Conservation (phyloP, 1,140 invertebrate species). For the Holcopasites calliopsidis region DNA sequence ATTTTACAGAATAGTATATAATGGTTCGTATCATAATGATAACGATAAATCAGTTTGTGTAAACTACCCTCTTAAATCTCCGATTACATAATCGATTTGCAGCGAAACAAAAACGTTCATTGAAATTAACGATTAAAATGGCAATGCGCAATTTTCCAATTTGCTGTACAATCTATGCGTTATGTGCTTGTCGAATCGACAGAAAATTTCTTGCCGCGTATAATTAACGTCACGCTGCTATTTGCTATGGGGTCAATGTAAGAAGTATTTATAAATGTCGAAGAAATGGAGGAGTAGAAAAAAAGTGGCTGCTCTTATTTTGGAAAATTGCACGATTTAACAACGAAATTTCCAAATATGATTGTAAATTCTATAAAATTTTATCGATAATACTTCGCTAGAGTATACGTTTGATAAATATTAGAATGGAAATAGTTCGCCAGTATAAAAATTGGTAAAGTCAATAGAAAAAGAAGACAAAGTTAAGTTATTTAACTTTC, state of each 20-base stretch:
- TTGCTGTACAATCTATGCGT: background rate
- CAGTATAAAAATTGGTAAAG: constrained; percentile 14
- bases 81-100: constrained; percentile 36
- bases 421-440: constrained; percentile 6
- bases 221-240: background rate
- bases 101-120: constrained; percentile 1
- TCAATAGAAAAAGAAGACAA: background rate
- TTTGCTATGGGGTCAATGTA: background rate
- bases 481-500: background rate
- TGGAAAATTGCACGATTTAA: constrained; percentile 45
- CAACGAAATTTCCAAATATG: constrained; percentile 28
- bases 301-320: background rate
- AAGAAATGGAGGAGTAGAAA: background rate
- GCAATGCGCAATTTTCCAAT: constrained; percentile 53
- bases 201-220: background rate
- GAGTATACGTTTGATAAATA: constrained; percentile 25
- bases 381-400: constrained; percentile 25
- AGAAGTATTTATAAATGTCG: background rate
- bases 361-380: constrained; percentile 27
- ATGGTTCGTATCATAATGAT: constrained; percentile 43
- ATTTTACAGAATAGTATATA: constrained; percentile 68
- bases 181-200: background rate
- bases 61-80: constrained; percentile 46
- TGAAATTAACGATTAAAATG: constrained; percentile 26
- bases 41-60: constrained; percentile 37